Conservation (phyloP, 2,797 vertebrate species). For the Serranus cabrilla region DNA sequence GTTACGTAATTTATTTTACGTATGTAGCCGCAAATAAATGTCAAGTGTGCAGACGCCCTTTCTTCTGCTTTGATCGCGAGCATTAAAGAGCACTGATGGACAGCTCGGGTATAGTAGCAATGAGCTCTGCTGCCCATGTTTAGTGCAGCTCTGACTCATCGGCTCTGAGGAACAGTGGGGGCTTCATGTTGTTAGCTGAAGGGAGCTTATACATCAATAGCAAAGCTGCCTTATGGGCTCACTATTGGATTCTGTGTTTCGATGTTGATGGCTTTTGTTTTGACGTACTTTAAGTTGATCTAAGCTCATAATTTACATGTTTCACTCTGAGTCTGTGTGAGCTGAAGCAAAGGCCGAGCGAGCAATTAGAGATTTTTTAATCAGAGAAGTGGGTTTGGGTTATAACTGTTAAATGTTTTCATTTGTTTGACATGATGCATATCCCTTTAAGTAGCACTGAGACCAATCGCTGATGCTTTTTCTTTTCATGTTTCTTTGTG, state of each 20-base stretch:
- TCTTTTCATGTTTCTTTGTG: constrained; percentile 14
- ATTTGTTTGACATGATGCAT: constrained; percentile 18
- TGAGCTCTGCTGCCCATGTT: constrained; percentile 36
- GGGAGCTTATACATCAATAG: constrained; percentile 65
- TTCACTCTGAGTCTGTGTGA: constrained; percentile 9
- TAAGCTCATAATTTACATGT: constrained; percentile 23
- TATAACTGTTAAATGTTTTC: constrained; percentile 19
- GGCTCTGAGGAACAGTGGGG: constrained; percentile 56
- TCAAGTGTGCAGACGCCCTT: constrained; percentile 42
- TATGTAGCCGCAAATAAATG: constrained; percentile 51
- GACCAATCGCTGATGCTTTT: not conserved
- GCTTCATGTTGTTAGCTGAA: constrained; percentile 62
- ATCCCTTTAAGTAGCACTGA: constrained; percentile 4
- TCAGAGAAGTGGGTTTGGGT: constrained; percentile 13
- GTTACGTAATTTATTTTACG: constrained; percentile 29
- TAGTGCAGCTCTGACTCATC: constrained; percentile 70
- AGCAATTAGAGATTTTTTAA: constrained; percentile 9
- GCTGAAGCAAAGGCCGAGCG: constrained; percentile 4
- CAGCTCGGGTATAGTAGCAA: constrained; percentile 49
- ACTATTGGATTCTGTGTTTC: constrained; percentile 63
- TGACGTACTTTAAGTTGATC: constrained; percentile 38
- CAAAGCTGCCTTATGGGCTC: constrained; percentile 71
- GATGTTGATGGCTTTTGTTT: constrained; percentile 57
- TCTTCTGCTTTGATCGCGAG: constrained; percentile 59
- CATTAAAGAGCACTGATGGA: constrained; percentile 67